Evolutionary conservation across 1,140 invertebrate genomes (phyloP).

Genomic region (Palaemon carinicauda): DNA sequence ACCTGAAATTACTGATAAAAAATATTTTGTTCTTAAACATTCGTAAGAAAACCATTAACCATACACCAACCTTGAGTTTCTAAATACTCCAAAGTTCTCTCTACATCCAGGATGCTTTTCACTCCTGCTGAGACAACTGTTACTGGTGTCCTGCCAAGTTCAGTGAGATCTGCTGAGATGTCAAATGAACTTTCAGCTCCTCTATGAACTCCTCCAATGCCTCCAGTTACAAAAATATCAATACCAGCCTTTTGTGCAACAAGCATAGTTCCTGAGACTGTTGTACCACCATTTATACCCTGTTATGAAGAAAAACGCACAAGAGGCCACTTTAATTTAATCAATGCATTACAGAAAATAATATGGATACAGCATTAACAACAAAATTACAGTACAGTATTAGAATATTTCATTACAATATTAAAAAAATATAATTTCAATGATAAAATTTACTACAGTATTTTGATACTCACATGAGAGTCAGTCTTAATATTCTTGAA

Average conservation of each 20-base stretch:
- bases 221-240: slow-evolving; percentile 92
- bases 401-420: no score
- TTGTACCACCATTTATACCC: slow-evolving; percentile 88
- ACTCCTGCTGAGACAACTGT: slow-evolving; percentile 94
- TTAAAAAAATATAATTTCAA: no score
- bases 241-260: slow-evolving; percentile 83
- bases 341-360: no score
- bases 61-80: slow-evolving; percentile 63
- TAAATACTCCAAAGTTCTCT: slow-evolving; percentile 91
- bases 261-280: slow-evolving; percentile 93
- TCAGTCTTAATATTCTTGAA: no score
- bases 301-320: slow-evolving; percentile 61
- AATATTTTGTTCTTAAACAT: no score
- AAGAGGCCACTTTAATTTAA: no score
- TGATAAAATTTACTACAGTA: no score
- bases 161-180: slow-evolving; percentile 92
- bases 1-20: no score
- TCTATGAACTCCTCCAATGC: slow-evolving; percentile 93
- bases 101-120: slow-evolving; percentile 97
- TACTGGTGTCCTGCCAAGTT: slow-evolving; percentile 86
- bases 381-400: no score
- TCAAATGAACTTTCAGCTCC: slow-evolving; percentile 85
- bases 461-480: no score
- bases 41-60: neutral
- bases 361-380: no score